Conservation (phyloP, 2,797 vertebrate genomes). For the Platalea minor region DNA sequence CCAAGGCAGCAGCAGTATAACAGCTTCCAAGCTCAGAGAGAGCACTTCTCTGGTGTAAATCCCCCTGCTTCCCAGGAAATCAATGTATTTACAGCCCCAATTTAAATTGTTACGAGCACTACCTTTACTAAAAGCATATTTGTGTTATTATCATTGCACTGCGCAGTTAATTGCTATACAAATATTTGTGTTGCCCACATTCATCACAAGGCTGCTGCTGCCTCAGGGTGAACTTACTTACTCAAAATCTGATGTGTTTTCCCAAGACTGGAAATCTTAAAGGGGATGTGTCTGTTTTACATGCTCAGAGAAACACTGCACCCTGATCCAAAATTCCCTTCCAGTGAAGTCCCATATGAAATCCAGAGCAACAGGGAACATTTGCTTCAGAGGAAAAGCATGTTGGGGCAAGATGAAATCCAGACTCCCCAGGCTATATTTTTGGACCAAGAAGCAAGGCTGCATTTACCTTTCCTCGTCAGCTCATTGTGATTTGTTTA, state of each 20-base stretch:
- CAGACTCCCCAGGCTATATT: not conserved
- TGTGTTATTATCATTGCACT: not conserved
- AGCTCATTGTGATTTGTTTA: not conserved
- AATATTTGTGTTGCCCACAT: slow-evolving; percentile 33
- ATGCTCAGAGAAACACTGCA: not conserved
- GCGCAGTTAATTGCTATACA: slow-evolving; percentile 19
- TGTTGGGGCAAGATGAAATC: not conserved
- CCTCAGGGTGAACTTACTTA: not conserved
- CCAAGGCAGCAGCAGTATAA: not conserved
- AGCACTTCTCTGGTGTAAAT: not conserved
- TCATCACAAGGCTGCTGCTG: not conserved
- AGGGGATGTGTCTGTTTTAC: not conserved
- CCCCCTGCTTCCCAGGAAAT: not conserved
- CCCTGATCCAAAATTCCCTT: not conserved
- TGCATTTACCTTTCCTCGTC: not conserved
- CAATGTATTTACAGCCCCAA: not conserved
- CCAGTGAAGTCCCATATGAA: not conserved
- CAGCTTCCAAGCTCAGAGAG: not conserved
- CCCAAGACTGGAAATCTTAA: not conserved
- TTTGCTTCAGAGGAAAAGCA: not conserved
- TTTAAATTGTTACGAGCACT: not conserved
- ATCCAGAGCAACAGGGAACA: not conserved
- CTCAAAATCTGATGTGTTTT: not conserved
- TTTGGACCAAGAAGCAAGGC: not conserved
- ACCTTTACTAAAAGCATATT: not conserved